A percentile compares a stretch with the other conserved stretches of the same genome.
These are phyloP conservation scores for Ammodytes dubius DNA, from an alignment of 2,113 vertebrate species.

Conservation along the genomic window DNA sequence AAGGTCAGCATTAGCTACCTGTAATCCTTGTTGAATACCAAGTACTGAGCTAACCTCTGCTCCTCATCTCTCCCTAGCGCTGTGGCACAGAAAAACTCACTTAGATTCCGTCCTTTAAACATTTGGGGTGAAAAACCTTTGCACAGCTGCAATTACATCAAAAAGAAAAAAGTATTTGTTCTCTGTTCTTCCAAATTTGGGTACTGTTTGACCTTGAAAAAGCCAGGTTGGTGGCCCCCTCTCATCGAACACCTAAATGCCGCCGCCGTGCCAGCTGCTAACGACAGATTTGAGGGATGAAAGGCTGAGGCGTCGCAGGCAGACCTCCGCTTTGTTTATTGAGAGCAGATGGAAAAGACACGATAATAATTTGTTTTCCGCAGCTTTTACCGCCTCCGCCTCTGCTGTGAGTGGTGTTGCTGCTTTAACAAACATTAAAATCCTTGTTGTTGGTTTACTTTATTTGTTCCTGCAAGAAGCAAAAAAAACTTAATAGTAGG, in stretches of 20 bases:
- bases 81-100: not conserved
- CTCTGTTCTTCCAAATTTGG: slow-evolving; percentile 42
- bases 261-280: slow-evolving; percentile 61
- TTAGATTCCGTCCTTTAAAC: not conserved
- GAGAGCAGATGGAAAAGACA: slow-evolving; percentile 77
- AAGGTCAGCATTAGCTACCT: slow-evolving; percentile 63
- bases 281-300: slow-evolving; percentile 75
- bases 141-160: slow-evolving; percentile 8
- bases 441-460: slow-evolving; percentile 15
- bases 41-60: slow-evolving; percentile 10
- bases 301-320: slow-evolving; percentile 56
- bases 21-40: slow-evolving; percentile 55
- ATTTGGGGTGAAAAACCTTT: slow-evolving; percentile 9
- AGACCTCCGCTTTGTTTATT: slow-evolving; percentile 62
- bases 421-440: slow-evolving; percentile 59
- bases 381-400: slow-evolving; percentile 48
- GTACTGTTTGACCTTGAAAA: slow-evolving; percentile 58
- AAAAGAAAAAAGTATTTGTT: not conserved
- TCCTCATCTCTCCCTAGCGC: not conserved
- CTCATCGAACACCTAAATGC: not conserved
- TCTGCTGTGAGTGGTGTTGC: not conserved
- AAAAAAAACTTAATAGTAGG: not conserved
- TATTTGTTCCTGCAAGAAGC: slow-evolving; percentile 32
- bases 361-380: slow-evolving; percentile 64
- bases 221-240: slow-evolving; percentile 20